Evolutionary conservation across 2,113 vertebrate genomes (phyloP).

Genomic region (Hypomesus transpacificus): DNA sequence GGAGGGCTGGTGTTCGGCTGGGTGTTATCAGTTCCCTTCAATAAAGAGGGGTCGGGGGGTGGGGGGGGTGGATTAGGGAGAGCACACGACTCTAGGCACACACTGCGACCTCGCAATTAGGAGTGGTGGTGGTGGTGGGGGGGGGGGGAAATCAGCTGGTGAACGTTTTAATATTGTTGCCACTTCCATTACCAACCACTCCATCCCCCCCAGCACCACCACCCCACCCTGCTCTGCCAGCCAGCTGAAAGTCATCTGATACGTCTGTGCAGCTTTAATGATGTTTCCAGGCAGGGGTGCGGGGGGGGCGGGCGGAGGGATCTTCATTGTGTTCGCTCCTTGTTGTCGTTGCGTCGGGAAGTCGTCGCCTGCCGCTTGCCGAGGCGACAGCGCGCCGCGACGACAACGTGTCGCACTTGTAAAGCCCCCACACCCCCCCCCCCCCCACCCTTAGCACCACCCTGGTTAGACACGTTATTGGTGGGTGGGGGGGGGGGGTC

Average conservation of each 20-base stretch:
- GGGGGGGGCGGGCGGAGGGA: constrained; percentile 17
- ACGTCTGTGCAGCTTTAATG: constrained; percentile 44
- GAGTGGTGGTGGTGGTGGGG: not conserved
- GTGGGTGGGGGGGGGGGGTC: constrained; percentile 22
- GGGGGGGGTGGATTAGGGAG: not conserved
- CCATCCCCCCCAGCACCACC: constrained; percentile 11
- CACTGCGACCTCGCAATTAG: constrained; percentile 38
- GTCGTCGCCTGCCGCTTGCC: constrained; percentile 43
- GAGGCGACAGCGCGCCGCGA: constrained; percentile 33
- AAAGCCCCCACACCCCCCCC: constrained; percentile 8
- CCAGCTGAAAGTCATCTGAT: constrained; percentile 47
- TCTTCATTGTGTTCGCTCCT: not conserved
- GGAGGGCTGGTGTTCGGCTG: constrained; percentile 39
- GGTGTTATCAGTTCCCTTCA: constrained; percentile 41
- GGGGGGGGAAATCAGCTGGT: constrained; percentile 1
- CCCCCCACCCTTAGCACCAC: no score
- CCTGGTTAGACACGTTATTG: constrained; percentile 34
- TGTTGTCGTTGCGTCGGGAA: constrained; percentile 16
- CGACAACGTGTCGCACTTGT: constrained; percentile 29
- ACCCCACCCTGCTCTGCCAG: constrained; percentile 1
- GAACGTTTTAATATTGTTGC: constrained; percentile 4
- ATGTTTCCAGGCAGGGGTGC: constrained; percentile 32
- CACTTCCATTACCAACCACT: constrained; percentile 10
- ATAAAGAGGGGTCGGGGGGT: constrained; percentile 34
- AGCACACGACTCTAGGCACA: constrained; percentile 28